Base-by-base conservation (phyloP, 2,797 vertebrate genomes). In the Tapirus indicus region DNA sequence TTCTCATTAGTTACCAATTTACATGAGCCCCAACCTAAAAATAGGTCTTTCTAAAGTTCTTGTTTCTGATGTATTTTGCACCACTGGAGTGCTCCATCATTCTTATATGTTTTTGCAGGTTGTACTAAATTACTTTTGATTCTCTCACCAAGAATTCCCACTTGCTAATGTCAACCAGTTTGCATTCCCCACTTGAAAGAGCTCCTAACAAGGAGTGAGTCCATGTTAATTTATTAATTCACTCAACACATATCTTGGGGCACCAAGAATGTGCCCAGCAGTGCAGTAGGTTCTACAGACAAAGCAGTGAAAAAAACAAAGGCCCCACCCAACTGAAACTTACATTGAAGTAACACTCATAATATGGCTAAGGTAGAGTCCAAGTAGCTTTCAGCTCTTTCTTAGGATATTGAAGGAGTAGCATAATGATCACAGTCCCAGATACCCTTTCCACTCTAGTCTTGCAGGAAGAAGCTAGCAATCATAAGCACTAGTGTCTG, bases 221-320 rank as follows among this genome's bases (percentile, higher is more conserved):
- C 29, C 52, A 62, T 62, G 23, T 38, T 88, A 66, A 62, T 52
- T 87, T n/a, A 82, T 88, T 91, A 77, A 94, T 64, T 88, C 62
- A 93, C 10, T 72, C 32, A 90, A 74, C 72, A 85, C 66, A 74
- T 68, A 79, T 25, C 89, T 49, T 83, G 35, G 69, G 47, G 5
- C 12, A 82, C 49, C 35, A 49, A 58, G 21, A 88, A 58, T 25
- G 44, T 56, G 27, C 17, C 27, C 56, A 83, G 62, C 7, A 72
- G 7, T 64, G n/a, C 83, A 14, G 6, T 17, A 78, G 21, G 17
- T 52, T 35, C 88, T 44, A 7, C 25, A 85, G 82, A 97, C n/a
- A 80, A 6, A 49, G 18, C 16, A 78, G 32, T 78, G 32, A 69
- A 38, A 77, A 71, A 87, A 95, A 87, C 41, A 71, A 91, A 88